These are phyloP conservation scores for Neuroterus valhalla DNA, from an alignment of 1,140 invertebrate species.

Conservation along the genomic window DNA sequence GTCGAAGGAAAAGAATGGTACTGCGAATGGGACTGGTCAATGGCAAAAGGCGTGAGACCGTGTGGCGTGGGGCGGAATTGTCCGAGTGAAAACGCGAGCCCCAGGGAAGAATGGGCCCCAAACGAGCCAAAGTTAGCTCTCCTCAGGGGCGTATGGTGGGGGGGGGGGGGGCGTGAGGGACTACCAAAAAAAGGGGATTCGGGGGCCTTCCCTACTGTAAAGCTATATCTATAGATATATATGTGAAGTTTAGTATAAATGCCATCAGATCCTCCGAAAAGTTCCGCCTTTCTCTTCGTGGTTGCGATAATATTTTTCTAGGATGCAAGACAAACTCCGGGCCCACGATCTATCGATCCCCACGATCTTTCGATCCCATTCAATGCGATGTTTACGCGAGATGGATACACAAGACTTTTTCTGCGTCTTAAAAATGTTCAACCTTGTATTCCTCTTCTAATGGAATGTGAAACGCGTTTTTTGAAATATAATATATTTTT, in stretches of 20 bases:
- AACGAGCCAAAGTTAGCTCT: constrained; percentile 45
- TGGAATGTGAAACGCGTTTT: not conserved
- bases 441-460: not conserved
- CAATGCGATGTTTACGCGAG: not conserved
- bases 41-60: constrained; percentile 57
- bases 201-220: constrained; percentile 22
- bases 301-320: constrained; percentile 61
- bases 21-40: constrained; percentile 51
- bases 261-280: constrained; percentile 14
- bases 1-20: constrained; percentile 57
- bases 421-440: not conserved
- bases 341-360: not conserved
- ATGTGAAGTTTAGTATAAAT: not conserved
- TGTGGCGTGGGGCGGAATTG: constrained; percentile 48
- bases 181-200: not conserved
- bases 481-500: not conserved
- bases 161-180: constrained; percentile 11
- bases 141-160: constrained; percentile 2
- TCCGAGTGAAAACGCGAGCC: constrained; percentile 49
- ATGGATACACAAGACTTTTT: too few relatives aligned
- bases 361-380: not conserved
- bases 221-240: constrained; percentile 32
- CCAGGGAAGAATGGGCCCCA: constrained; percentile 47
- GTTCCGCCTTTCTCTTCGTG: constrained; percentile 13
- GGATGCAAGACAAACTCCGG: constrained; percentile 28